Conservation (phyloP, 2,113 vertebrate genomes). For the Sinosuthora webbiana region DNA sequence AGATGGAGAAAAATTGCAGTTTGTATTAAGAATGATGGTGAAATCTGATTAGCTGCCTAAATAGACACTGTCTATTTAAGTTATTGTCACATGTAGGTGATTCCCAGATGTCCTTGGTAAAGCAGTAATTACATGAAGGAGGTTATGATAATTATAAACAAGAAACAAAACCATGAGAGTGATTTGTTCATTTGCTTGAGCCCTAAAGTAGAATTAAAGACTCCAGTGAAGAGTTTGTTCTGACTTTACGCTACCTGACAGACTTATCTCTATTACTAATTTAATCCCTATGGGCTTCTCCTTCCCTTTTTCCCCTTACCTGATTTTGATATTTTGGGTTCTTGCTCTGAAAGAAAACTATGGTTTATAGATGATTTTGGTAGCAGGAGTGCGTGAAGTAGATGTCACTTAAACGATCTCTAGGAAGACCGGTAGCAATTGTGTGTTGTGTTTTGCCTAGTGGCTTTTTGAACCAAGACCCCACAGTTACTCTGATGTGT, state of each 20-base stretch:
- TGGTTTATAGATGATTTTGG: neutral
- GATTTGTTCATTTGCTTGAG: neutral
- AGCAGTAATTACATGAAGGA: neutral
- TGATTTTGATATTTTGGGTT: neutral
- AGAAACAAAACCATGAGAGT: neutral
- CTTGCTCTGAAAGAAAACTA: neutral
- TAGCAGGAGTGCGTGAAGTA: neutral
- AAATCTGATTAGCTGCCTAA: constrained; percentile 39
- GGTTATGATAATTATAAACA: neutral
- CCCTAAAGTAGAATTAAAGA: neutral
- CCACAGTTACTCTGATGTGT: neutral
- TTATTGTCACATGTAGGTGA: neutral
- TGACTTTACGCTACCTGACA: neutral
- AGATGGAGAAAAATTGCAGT: neutral
- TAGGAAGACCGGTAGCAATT: neutral
- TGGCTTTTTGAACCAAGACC: neutral
- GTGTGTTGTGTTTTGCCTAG: neutral
- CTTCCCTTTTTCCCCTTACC: neutral
- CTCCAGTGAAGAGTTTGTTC: neutral
- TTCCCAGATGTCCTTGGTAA: neutral
- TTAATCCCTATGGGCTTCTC: neutral
- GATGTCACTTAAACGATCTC: neutral
- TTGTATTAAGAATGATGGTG: neutral
- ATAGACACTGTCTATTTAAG: neutral
- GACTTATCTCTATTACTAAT: neutral